A percentile compares a stretch with the other conserved stretches of the same genome.
These are phyloP conservation scores for Parnassius mnemosyne DNA, from an alignment of 2,888 invertebrate genomes.

Conservation along the genomic window DNA sequence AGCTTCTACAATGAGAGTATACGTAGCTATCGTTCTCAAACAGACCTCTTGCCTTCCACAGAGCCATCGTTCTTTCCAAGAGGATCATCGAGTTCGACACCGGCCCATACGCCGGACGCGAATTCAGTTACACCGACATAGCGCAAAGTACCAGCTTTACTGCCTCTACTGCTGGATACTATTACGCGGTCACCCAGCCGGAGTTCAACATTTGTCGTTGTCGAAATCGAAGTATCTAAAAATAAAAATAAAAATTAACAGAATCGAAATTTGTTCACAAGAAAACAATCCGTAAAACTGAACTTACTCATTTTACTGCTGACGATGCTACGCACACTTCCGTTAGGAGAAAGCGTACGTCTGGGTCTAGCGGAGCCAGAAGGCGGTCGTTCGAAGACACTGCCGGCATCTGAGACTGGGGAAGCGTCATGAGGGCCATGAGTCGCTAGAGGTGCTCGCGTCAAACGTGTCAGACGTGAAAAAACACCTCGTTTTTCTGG, in stretches of 20 bases:
- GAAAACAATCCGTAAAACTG: not conserved
- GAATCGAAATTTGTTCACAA: slow-evolving; percentile 1
- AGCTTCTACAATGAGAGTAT: not conserved
- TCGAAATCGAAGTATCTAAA: slow-evolving; percentile 72
- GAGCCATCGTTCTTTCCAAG: slow-evolving; percentile 98
- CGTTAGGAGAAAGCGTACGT: slow-evolving; percentile 71
- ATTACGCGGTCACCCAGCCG: slow-evolving; percentile 95
- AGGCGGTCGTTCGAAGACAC: slow-evolving; percentile 72
- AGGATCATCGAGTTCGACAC: slow-evolving; percentile 96
- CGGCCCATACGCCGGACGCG: slow-evolving; percentile 96
- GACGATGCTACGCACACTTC: slow-evolving; percentile 74
- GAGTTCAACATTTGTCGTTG: slow-evolving; percentile 81
- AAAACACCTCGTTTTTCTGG: slow-evolving; percentile 96
- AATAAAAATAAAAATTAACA: slow-evolving; percentile 17
- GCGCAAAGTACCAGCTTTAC: slow-evolving; percentile 92
- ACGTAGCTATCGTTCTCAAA: slow-evolving; percentile 1
- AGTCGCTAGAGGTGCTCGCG: slow-evolving; percentile 84
- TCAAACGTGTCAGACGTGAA: slow-evolving; percentile 92
- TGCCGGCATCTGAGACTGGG: slow-evolving; percentile 69
- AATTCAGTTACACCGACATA: slow-evolving; percentile 95
- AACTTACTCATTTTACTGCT: slow-evolving; percentile 78
- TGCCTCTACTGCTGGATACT: slow-evolving; percentile 91
- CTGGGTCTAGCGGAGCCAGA: slow-evolving; percentile 67
- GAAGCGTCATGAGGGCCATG: slow-evolving; percentile 74
- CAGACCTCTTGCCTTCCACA: slow-evolving; percentile 92